Percentiles rank a stretch among this genome's conserved stretches.
Conservation (phyloP, 1,140 invertebrate genomes). For the Augochlora pura region DNA sequence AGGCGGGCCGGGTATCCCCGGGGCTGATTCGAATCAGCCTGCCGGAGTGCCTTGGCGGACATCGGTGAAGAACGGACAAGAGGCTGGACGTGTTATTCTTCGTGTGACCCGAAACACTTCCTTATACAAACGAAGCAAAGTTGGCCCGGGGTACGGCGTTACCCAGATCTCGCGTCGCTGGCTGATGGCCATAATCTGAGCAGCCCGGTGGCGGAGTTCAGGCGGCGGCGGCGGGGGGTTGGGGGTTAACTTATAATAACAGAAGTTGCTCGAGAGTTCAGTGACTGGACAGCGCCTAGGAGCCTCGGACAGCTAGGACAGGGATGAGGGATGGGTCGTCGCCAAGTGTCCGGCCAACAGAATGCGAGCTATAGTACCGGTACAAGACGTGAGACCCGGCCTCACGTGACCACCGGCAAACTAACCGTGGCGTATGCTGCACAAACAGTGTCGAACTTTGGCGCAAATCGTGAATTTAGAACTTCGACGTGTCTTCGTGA, state of each 20-base stretch:
- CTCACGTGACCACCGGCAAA: constrained; percentile 69
- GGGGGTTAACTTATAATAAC: constrained; percentile 80
- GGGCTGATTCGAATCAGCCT: constrained; percentile 14
- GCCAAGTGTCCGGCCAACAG: constrained; percentile 78
- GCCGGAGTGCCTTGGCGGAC: constrained; percentile 28
- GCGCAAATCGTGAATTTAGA: constrained; percentile 72
- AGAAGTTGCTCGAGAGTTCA: constrained; percentile 77
- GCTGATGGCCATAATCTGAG: constrained; percentile 79
- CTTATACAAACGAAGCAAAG: constrained; percentile 77
- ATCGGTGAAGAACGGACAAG: constrained; percentile 64
- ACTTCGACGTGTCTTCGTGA: constrained; percentile 69
- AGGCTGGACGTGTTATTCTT: constrained; percentile 78
- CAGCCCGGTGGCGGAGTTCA: constrained; percentile 48
- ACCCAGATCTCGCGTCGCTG: constrained; percentile 74
- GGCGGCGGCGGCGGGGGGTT: constrained; percentile 45
- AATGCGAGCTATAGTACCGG: constrained; percentile 64
- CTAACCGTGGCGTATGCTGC: constrained; percentile 70
- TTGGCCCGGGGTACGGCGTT: constrained; percentile 67
- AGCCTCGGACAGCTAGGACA: constrained; percentile 70
- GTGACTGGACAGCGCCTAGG: constrained; percentile 72
- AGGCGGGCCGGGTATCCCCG: too few relatives aligned
- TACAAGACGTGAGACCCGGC: constrained; percentile 71
- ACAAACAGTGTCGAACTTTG: constrained; percentile 70
- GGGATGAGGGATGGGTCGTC: constrained; percentile 77
- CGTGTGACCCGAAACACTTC: constrained; percentile 70